Evolutionary conservation across 1,140 invertebrate species (phyloP).

Genomic region (Bombus picipes): DNA sequence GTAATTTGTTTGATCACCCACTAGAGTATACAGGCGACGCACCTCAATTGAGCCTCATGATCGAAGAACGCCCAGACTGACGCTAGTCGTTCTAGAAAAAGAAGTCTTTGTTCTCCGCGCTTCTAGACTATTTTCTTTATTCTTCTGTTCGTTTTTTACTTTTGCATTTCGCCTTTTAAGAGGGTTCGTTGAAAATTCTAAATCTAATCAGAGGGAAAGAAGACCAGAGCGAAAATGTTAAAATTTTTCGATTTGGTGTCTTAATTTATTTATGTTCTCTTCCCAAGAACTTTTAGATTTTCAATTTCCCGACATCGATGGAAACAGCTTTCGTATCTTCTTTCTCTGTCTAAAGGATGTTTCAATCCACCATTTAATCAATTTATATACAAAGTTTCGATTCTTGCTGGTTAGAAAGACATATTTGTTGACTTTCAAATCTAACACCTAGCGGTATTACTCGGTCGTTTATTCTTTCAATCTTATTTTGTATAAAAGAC

Average conservation of each 20-base stretch:
- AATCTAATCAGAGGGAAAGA: neutral
- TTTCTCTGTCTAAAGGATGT: no score
- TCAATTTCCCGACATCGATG: no score
- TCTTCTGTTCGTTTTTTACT: neutral
- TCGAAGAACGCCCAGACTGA: slow-evolving; percentile 40
- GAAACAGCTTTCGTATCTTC: no score
- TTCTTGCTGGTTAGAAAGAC: no score
- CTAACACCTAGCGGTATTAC: no score
- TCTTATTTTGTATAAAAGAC: neutral
- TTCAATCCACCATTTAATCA: no score
- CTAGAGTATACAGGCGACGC: slow-evolving; percentile 52
- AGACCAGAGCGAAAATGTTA: no score
- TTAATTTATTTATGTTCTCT: no score
- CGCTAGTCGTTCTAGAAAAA: slow-evolving; percentile 22
- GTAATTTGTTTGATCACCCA: slow-evolving; percentile 64
- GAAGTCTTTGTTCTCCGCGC: neutral
- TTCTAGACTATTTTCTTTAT: neutral
- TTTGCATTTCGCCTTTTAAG: neutral
- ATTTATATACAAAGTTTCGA: no score
- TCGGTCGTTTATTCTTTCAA: neutral
- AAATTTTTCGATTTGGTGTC: no score
- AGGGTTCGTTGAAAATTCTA: neutral
- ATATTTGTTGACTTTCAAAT: no score
- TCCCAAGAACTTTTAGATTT: no score
- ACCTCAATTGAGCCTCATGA: slow-evolving; percentile 58